Base-by-base conservation (phyloP, 2,888 invertebrate species). In the Tenthredo notha region DNA sequence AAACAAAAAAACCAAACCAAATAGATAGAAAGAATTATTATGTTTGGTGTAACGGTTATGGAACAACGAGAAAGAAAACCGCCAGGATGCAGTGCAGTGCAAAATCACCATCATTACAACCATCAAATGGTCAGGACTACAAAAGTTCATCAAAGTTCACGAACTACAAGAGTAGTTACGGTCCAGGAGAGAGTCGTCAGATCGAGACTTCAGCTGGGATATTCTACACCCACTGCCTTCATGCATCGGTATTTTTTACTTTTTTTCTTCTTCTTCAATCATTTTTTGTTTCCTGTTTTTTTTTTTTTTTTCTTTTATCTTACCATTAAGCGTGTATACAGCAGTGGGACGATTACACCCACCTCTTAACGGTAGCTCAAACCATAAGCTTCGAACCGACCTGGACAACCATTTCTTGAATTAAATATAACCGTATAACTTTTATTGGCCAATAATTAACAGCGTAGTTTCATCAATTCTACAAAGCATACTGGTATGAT, bases 171-270 rank as follows among this genome's bases (percentile, higher is more conserved):
- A 86, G 92, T 93, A 88, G 92, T 93, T 84, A 93, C 93, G 10
- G 93, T 93, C 1, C 93, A 93, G 85, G 93, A 93, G 88, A 93
- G 92, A 88, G 93, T 93, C 87, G 91, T 93, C 88, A 91, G 93
- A 84, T 93, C 93, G 47, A 89, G 93, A 67, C 89, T 93, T 43
- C 93, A 93, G 88, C 91, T 93, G 77, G 93, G 93, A 85, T 93
- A 93, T 85, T 93, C 93, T 7, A 93, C 93, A 85, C 93, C 93
- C 77, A 93, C 93, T 47, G 91, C 90, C 87, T 93, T 93, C 88
- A 93, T 93, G 87, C 92, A 92, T 89, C 93, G 93, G 93, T 93
- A 93, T 86, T 83, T 67, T 61, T 18, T n/a, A 1, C n/a, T 40
- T 40, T 5, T 70, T 25, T 58, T 21, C 2, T 9, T 21, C 6